A percentile compares a stretch with the other conserved stretches of the same genome.
phyloP scores from a whole-genome alignment of 2,113 vertebrate species.

The Tringa solitaria region DNA sequence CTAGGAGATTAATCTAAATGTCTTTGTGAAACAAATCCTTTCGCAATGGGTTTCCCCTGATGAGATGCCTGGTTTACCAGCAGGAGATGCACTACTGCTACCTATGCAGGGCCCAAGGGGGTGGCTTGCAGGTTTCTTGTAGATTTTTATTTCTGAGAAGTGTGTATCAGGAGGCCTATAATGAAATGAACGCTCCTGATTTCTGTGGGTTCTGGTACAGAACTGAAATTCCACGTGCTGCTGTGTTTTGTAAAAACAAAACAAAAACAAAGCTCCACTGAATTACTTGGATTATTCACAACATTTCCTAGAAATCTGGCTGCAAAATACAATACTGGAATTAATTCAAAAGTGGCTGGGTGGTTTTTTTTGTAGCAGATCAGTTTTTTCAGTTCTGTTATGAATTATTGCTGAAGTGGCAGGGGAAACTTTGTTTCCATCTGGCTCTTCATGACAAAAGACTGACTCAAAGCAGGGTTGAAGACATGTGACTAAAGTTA shows the following conservation, averaged over 20 bases:
- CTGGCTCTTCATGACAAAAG: neutral
- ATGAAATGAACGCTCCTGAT: neutral
- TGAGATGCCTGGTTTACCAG: neutral
- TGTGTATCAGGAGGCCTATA: neutral
- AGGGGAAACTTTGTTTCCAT: neutral
- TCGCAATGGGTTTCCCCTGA: neutral
- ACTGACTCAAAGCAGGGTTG: neutral
- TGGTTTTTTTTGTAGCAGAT: neutral
- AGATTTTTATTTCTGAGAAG: neutral
- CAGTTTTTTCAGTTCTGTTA: conserved; percentile 33
- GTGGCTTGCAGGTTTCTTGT: neutral
- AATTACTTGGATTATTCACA: conserved; percentile 62
- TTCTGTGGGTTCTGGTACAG: neutral
- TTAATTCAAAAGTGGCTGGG: conserved; percentile 51
- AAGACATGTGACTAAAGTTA: neutral
- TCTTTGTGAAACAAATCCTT: neutral
- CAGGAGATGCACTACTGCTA: neutral
- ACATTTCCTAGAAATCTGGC: conserved; percentile 62
- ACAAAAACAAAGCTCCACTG: conserved; percentile 2
- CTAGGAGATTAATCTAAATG: neutral
- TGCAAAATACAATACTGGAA: conserved; percentile 63
- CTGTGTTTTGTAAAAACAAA: neutral
- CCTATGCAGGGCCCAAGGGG: neutral
- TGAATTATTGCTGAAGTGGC: conserved; percentile 38
- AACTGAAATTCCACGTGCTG: neutral